Percentiles rank a stretch among this genome's conserved stretches.
These are phyloP conservation scores for Cyrtonyx montezumae DNA, from an alignment of 2,113 vertebrate species.

Conservation along the genomic window DNA sequence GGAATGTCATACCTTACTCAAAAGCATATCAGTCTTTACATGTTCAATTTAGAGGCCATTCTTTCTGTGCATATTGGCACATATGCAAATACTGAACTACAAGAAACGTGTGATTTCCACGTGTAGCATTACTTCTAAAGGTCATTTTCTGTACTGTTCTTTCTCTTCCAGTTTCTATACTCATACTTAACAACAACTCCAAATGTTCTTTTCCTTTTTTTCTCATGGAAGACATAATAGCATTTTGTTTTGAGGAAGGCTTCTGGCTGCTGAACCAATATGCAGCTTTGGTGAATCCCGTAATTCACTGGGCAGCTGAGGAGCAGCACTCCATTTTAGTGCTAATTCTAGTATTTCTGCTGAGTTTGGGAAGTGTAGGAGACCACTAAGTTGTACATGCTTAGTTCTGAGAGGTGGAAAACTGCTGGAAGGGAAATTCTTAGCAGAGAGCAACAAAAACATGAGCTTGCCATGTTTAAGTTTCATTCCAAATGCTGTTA, in stretches of 20 bases:
- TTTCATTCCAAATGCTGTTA: too few species aligned
- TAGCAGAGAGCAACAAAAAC: background rate
- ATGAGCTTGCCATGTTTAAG: too few species aligned
- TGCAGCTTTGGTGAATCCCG: background rate
- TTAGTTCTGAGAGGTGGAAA: background rate
- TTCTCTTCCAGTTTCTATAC: background rate
- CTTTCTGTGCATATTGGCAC: background rate
- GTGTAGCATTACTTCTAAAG: background rate
- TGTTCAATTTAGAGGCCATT: background rate
- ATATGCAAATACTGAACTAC: background rate
- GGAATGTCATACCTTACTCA: rapidly evolving
- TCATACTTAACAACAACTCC: background rate
- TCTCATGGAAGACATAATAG: background rate
- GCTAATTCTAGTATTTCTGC: background rate
- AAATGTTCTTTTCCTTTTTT: background rate
- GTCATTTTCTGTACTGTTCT: background rate
- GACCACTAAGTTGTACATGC: background rate
- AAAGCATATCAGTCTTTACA: background rate
- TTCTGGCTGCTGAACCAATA: background rate
- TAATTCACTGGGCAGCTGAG: background rate
- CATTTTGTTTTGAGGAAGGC: background rate
- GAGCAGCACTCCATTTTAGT: background rate
- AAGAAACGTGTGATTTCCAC: background rate
- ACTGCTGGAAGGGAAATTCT: background rate
- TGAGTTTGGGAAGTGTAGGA: background rate